Base-by-base conservation (phyloP, 2,888 invertebrate genomes). In the Zygothrica quintamaculata region DNA sequence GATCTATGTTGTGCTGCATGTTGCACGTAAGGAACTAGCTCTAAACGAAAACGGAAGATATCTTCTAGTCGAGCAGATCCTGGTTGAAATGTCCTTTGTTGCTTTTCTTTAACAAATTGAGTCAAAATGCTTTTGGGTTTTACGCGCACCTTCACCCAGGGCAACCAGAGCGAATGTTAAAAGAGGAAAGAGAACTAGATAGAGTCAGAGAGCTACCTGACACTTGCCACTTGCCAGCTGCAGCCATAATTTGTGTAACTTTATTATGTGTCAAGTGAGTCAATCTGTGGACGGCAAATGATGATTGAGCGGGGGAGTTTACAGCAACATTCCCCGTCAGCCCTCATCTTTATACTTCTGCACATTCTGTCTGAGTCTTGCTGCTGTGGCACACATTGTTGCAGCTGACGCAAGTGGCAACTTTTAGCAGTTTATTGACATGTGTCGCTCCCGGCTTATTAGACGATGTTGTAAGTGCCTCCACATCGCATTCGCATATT, bases 181-280 rank as follows among this genome's bases (percentile, higher is more conserved):
- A n/a, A n/a, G n/a, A 5, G 11, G 33, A 33, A 11, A 3, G 33
- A 33, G 33, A 5, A 29, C 9, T 1, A n/a, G 29, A 1, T 9
- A 11, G 26, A 16, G 39, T 9, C 18, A 33, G 15, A 12, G 36
- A 9, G 29, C 29, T 9, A 3, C 25, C 25, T 2, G 5, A 16
- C 42, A 13, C 22, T 8, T 6, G 34, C 34, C 48, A 16, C 26
- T 29, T 52, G 53, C 60, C 84, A 57, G 77, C 84, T 67, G 74
- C 84, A 84, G 65, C 77, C 82, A 69, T 81, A 75, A 78, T 84
- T 84, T 84, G 65, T 69, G 76, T 69, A 79, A 85, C 88, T 87
- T 85, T 88, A 87, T 88, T 80, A 87, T 77, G 87, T 85, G 86
- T 84, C 84, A 79, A 79, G 75, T 74, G 78, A 81, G 75, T 79